Conservation (phyloP, 1,140 invertebrate genomes). For the Grapholita molesta region DNA sequence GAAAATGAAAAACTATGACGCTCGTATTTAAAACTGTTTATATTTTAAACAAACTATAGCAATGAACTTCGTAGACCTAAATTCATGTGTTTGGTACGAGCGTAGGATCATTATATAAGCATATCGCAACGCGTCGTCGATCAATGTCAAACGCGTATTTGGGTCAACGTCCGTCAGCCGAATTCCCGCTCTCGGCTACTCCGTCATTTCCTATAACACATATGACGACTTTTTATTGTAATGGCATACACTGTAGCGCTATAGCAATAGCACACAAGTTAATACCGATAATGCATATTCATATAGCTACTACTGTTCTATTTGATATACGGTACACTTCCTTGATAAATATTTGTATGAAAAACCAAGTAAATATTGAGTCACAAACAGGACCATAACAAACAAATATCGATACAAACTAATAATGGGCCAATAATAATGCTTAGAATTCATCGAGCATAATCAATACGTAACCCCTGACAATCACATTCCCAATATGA, state of each 20-base stretch:
- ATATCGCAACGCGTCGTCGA: slow-evolving; percentile 69
- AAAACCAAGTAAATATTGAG: no score
- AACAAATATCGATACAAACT: no score
- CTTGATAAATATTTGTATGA: no score
- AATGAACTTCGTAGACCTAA: slow-evolving; percentile 59
- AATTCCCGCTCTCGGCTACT: slow-evolving; percentile 64
- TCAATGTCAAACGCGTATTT: slow-evolving; percentile 77
- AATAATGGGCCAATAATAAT: no score
- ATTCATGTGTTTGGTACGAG: slow-evolving; percentile 51
- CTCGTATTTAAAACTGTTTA: slow-evolving; percentile 32
- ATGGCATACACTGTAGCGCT: slow-evolving; percentile 11
- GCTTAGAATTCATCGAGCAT: no score
- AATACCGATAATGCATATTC: slow-evolving; percentile 29
- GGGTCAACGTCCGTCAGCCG: slow-evolving; percentile 70
- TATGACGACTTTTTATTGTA: slow-evolving; percentile 44
- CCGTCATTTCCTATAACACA: slow-evolving; percentile 62
- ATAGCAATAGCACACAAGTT: neutral
- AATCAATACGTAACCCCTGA: no score
- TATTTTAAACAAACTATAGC: slow-evolving; percentile 59
- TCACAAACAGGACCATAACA: no score
- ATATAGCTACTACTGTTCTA: no score
- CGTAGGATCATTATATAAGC: slow-evolving; percentile 55
- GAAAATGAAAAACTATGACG: slow-evolving; percentile 13
- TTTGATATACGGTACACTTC: no score
- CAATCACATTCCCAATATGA: no score